Evolutionary conservation across 2,888 invertebrate species (phyloP).

Genomic region (Agriotes lineatus): DNA sequence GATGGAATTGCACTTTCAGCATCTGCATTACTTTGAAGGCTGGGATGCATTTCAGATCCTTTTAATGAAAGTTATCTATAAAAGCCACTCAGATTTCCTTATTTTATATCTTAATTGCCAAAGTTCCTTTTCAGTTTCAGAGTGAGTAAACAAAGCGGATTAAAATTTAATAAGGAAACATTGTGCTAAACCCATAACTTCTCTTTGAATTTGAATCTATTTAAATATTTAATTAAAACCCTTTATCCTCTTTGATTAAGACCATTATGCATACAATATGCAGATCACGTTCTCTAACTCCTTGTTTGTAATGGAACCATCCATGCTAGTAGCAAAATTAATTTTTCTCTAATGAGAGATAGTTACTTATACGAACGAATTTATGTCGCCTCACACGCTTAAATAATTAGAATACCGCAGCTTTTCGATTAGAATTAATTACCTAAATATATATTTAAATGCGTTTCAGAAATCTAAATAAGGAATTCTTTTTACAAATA

Average conservation of each 20-base stretch:
- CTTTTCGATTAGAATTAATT: too few species aligned
- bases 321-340: slow-evolving; percentile 22
- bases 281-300: slow-evolving; percentile 35
- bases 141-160: slow-evolving; percentile 42
- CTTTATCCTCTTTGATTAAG: slow-evolving; percentile 44
- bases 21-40: too few species aligned
- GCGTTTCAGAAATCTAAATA: too few species aligned
- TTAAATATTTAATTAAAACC: slow-evolving; percentile 45
- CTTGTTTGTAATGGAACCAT: slow-evolving; percentile 31
- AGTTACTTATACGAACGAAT: too few species aligned
- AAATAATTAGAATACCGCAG: too few species aligned
- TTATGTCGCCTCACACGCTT: too few species aligned
- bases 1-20: too few species aligned
- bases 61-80: slow-evolving; percentile 24
- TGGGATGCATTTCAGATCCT: slow-evolving; percentile 2
- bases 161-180: slow-evolving; percentile 46
- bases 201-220: slow-evolving; percentile 45
- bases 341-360: slow-evolving; percentile 28
- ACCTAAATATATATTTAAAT: too few species aligned
- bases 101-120: slow-evolving; percentile 36
- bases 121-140: slow-evolving; percentile 41
- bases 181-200: slow-evolving; percentile 43
- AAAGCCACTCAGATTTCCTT: slow-evolving; percentile 29
- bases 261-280: slow-evolving; percentile 42
- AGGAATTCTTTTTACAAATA: too few species aligned